Evolutionary conservation across 1,140 invertebrate species (phyloP).

Genomic region (Caerostris extrusa): DNA sequence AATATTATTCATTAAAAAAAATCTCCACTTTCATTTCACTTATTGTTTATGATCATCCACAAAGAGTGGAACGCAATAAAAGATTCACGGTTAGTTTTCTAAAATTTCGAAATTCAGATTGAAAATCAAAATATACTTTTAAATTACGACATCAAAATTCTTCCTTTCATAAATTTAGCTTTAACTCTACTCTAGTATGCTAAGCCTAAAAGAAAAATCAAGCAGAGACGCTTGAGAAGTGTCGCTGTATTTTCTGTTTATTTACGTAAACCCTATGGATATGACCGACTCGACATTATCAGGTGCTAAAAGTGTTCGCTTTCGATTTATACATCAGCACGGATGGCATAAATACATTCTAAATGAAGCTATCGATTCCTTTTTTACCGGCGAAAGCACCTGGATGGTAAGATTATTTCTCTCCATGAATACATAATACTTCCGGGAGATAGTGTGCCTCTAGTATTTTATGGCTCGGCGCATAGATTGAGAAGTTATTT

Average conservation of each 20-base stretch:
- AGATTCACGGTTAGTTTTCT: too few relatives aligned
- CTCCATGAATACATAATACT: conserved; percentile 5
- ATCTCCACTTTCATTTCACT: too few relatives aligned
- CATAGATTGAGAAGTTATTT: conserved; percentile 1
- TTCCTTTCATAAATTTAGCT: neutral
- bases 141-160: too few relatives aligned
- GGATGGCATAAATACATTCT: conserved; percentile 6
- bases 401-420: conserved; percentile 12
- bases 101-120: too few relatives aligned
- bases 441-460: neutral
- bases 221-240: neutral
- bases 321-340: neutral
- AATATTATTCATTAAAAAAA: too few relatives aligned
- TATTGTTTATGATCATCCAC: too few relatives aligned
- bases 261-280: neutral
- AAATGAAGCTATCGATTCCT: conserved; percentile 24
- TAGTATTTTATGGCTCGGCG: neutral
- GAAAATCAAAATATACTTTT: too few relatives aligned
- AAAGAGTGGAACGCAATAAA: too few relatives aligned
- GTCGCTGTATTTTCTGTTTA: neutral
- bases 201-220: too few relatives aligned
- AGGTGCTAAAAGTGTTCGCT: neutral
- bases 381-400: neutral
- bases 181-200: neutral
- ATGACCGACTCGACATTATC: neutral